These are phyloP conservation scores for Hyperoodon ampullatus DNA, from an alignment of 2,113 vertebrate species.

Conservation along the genomic window DNA sequence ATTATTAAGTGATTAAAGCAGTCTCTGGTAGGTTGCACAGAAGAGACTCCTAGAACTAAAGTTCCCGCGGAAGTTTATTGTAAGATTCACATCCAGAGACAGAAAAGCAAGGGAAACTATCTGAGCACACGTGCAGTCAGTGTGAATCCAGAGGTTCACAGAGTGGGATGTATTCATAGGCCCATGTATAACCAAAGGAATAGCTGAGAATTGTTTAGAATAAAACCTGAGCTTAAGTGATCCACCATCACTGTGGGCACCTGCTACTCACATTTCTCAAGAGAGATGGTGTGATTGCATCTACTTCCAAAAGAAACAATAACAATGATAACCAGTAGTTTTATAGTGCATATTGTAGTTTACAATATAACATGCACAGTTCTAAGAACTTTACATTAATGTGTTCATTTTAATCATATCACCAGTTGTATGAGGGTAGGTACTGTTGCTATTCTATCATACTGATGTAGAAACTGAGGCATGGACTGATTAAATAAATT, in stretches of 20 bases:
- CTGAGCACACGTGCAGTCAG: not conserved
- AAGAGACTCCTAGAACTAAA: not conserved
- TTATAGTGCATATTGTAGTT: not conserved
- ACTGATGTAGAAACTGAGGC: not conserved
- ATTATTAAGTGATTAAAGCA: not conserved
- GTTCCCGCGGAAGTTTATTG: not conserved
- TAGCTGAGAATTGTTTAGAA: not conserved
- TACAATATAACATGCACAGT: not conserved
- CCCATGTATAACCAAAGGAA: not conserved
- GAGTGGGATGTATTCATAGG: not conserved
- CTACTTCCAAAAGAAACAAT: not conserved
- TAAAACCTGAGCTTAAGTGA: not conserved
- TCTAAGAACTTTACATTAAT: not conserved
- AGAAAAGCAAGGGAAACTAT: not conserved
- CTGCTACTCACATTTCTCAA: not conserved
- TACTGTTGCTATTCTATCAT: not conserved
- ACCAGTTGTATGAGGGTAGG: not conserved
- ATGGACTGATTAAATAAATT: not conserved
- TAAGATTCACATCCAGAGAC: not conserved
- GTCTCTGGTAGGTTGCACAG: not conserved
- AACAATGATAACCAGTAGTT: not conserved
- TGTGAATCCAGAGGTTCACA: not conserved
- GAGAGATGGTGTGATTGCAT: not conserved
- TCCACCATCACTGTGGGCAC: not conserved
- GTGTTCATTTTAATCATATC: not conserved